These are phyloP conservation scores for Sialia sialis DNA, from an alignment of 2,113 vertebrate genomes.

Conservation along the genomic window DNA sequence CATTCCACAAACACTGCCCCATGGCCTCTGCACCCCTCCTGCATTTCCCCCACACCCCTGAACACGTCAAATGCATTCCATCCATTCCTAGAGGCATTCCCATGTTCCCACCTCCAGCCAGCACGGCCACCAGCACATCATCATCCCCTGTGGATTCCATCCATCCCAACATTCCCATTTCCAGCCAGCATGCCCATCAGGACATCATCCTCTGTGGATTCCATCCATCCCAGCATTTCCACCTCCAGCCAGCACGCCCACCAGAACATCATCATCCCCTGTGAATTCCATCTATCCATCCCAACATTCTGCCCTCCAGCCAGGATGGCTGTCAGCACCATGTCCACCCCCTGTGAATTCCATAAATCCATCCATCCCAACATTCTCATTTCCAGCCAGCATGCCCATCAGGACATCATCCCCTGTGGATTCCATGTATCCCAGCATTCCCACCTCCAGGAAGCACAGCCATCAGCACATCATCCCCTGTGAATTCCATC, in stretches of 20 bases:
- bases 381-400: slow-evolving; percentile 74
- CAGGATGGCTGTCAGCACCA: background rate
- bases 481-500: background rate
- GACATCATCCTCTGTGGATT: background rate
- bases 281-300: background rate
- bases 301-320: rapidly evolving
- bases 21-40: background rate
- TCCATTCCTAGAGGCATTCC: background rate
- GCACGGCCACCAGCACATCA: no score
- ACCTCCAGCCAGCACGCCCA: no score
- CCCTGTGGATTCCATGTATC: background rate
- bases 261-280: background rate
- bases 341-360: background rate
- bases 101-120: background rate
- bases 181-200: slow-evolving; percentile 53
- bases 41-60: background rate
- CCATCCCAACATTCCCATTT: slow-evolving; percentile 60
- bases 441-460: background rate
- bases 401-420: background rate
- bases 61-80: rapidly evolving
- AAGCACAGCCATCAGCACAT: no score
- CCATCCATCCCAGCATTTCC: background rate
- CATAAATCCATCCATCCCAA: no score
- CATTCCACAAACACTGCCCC: background rate
- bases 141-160: background rate